These are phyloP conservation scores for Hydrotaea diabolus DNA, from an alignment of 2,888 invertebrate genomes.

Conservation along the genomic window DNA sequence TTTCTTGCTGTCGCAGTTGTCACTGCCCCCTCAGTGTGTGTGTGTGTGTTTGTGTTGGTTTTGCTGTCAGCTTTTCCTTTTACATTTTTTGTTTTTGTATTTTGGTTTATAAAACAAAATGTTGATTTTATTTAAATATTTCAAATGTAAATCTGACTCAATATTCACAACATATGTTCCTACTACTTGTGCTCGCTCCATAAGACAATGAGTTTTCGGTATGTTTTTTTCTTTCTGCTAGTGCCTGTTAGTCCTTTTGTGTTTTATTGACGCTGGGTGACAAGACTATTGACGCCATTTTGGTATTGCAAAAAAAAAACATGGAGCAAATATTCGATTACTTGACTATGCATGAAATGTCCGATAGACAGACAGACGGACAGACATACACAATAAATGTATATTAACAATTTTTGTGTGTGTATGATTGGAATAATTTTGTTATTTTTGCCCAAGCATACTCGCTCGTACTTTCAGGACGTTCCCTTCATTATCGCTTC, in stretches of 20 bases:
- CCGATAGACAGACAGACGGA: too few species aligned
- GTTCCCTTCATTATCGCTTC: too few species aligned
- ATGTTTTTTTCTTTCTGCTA: too few species aligned
- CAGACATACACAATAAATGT: too few species aligned
- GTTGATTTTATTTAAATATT: constrained; percentile 45
- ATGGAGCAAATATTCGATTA: constrained; percentile 9
- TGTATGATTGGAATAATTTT: too few species aligned
- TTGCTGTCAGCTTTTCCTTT: background rate
- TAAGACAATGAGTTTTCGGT: too few species aligned
- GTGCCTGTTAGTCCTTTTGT: background rate
- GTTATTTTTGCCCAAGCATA: too few species aligned
- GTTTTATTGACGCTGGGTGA: background rate
- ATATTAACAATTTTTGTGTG: too few species aligned
- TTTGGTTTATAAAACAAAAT: constrained; percentile 36
- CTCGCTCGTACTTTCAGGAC: too few species aligned
- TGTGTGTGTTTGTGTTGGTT: background rate
- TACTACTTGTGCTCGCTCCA: background rate
- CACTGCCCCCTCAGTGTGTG: too few species aligned
- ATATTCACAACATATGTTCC: constrained; percentile 40
- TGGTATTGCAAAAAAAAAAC: constrained; percentile 29
- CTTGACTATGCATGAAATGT: background rate
- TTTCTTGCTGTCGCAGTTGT: too few species aligned
- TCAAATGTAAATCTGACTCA: constrained; percentile 24
- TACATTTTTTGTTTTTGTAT: constrained; percentile 24
- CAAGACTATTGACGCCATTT: constrained; percentile 40